Conservation (phyloP, 2,888 invertebrate genomes). For the Brenthis daphne region DNA sequence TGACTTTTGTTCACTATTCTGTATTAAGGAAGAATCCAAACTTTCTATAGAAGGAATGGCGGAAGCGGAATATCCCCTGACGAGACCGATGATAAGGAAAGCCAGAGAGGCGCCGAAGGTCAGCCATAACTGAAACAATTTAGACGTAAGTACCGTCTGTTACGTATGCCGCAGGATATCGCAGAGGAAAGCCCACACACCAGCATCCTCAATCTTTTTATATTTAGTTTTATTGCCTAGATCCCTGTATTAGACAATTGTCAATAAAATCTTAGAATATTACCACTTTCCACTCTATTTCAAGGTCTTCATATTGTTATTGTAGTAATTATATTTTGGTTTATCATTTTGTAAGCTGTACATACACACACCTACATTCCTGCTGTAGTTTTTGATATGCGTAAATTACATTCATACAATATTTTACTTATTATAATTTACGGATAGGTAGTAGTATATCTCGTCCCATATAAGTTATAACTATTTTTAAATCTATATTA, state of each 20-base stretch:
- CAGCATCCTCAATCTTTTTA: slow-evolving; percentile 35
- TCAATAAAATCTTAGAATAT: not conserved
- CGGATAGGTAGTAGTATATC: no score
- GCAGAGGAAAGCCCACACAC: slow-evolving; percentile 23
- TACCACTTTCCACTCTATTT: not conserved
- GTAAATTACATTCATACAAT: no score
- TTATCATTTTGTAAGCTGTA: no score
- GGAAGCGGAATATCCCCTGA: slow-evolving; percentile 83
- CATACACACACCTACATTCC: no score
- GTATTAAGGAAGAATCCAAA: slow-evolving; percentile 66
- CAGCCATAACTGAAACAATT: slow-evolving; percentile 73
- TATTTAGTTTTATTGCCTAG: slow-evolving; percentile 26
- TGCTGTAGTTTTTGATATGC: no score
- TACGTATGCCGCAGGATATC: slow-evolving; percentile 20
- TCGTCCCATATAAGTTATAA: no score
- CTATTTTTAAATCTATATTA: no score
- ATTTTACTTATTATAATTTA: no score
- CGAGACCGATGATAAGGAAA: slow-evolving; percentile 82
- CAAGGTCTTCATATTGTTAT: no score
- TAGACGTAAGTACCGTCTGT: slow-evolving; percentile 22
- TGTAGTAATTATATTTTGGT: no score
- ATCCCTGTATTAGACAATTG: not conserved
- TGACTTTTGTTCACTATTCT: slow-evolving; percentile 74
- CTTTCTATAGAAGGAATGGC: slow-evolving; percentile 80
- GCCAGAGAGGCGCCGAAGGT: slow-evolving; percentile 82